These are phyloP conservation scores for Lasioglossum leucozonium DNA, from an alignment of 2,888 invertebrate genomes.

Conservation along the genomic window DNA sequence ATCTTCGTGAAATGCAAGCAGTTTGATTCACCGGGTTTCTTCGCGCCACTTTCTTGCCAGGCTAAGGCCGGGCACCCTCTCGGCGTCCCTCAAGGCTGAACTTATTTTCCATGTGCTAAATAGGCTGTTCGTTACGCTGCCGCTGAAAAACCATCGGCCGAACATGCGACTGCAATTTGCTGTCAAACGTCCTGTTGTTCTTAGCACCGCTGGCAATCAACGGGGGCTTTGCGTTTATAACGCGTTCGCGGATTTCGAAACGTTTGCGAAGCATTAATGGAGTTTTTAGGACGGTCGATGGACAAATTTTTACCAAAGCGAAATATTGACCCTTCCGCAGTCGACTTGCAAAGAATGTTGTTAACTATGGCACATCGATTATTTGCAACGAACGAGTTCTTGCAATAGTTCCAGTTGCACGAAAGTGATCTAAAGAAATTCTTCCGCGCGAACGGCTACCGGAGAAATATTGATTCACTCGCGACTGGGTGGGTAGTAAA, in stretches of 20 bases:
- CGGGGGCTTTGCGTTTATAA: background rate
- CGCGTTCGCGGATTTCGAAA: background rate
- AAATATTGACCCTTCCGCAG: background rate
- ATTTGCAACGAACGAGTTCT: background rate
- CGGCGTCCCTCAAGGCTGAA: constrained; percentile 3
- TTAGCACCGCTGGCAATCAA: background rate
- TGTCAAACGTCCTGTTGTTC: constrained; percentile 6
- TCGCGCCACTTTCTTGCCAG: constrained; percentile 62
- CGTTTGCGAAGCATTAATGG: background rate
- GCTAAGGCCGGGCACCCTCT: constrained; percentile 19
- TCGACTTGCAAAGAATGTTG: background rate
- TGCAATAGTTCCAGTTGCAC: background rate
- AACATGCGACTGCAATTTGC: background rate
- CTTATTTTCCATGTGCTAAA: background rate
- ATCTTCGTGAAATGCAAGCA: constrained; percentile 62
- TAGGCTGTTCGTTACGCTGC: background rate
- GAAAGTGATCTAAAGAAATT: background rate
- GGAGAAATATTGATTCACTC: background rate
- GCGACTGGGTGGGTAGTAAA: background rate
- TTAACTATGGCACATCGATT: background rate
- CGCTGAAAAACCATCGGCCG: background rate
- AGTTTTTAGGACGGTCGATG: background rate
- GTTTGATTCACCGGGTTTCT: constrained; percentile 59
- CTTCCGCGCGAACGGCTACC: background rate
- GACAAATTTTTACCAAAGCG: too few species aligned